Evolutionary conservation across 2,797 vertebrate species (phyloP), one percentile per base, ranked within the genome.

Genomic region (Spatula versicolor): DNA sequence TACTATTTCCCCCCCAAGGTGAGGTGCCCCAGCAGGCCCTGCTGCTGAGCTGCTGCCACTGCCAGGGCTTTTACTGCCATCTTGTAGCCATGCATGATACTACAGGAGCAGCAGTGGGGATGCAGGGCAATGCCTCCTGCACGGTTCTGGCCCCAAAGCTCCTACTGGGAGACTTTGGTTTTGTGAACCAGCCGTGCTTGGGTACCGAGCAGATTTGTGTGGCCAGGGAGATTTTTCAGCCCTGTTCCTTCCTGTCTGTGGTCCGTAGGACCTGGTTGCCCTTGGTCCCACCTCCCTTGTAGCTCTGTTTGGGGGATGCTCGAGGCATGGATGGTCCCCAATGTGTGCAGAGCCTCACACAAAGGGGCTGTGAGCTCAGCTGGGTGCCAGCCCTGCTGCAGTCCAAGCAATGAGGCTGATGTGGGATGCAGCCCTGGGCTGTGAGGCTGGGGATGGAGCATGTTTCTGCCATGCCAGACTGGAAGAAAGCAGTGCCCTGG

Each of bases 161-260:
- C 26, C 7, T 8, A 3, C 3, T 4, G 60, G 31, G 30, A 18
- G 39, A 1, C 4, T 5, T 15, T 3, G 0, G 13, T 48, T 33
- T 52, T 33, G 58, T 50, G 77, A 37, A 45, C 6, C 0, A 2
- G 35, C 52, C 0, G 3, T 35, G 37, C 74, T 54, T 9, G 14
- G 14, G 9, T 11, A 9, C 20, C 17, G 56, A 22, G 60, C 0
- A n/a, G 55, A 23, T 5, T 7, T 20, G 43, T 46, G 55, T 21
- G 39, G 17, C 37, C 0, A 1, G 11, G 50, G 30, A 77, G 12
- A n/a, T 56, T 6, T 3, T n/a, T 45, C 2, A 10, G 8, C 26
- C 20, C 67, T 8, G 7, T 8, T 22, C 26, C 19, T 71, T 71
- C n/a, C 33, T 46, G 21, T 22, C 19, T 52, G 19, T 21, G 18